These are phyloP conservation scores for Phataginus tricuspis DNA, from an alignment of 2,797 vertebrate genomes.

Conservation along the genomic window DNA sequence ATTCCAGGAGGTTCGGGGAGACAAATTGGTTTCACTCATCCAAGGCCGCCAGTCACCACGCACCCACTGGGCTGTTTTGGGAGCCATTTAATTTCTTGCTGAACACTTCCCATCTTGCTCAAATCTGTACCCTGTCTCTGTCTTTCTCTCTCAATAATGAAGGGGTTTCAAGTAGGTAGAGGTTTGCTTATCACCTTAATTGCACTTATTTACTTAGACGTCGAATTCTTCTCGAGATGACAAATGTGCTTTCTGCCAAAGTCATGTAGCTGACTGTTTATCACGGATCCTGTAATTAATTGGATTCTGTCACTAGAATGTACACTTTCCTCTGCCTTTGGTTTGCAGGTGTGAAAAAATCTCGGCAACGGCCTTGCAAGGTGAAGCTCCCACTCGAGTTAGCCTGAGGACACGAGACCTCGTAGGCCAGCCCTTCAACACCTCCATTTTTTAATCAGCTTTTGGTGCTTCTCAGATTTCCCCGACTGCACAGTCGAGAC, in stretches of 20 bases:
- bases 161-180: neutral
- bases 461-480: too few species aligned
- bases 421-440: neutral
- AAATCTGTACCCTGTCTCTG: neutral
- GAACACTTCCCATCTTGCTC: neutral
- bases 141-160: slow-evolving; percentile 7
- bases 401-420: neutral
- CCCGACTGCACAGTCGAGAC: neutral
- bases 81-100: neutral
- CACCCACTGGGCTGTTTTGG: neutral
- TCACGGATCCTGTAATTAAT: slow-evolving; percentile 36
- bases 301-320: slow-evolving; percentile 42
- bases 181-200: slow-evolving; percentile 47
- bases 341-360: neutral
- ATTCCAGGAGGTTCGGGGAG: slow-evolving; percentile 26
- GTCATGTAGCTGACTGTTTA: slow-evolving; percentile 18
- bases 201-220: slow-evolving; percentile 61
- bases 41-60: neutral
- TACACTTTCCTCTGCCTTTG: neutral
- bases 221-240: neutral
- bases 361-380: neutral
- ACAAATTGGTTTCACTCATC: neutral
- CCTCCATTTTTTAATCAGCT: neutral
- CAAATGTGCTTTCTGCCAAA: slow-evolving; percentile 27
- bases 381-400: neutral